A percentile compares a stretch with the other conserved stretches of the same genome.
These are phyloP conservation scores for Drosophila pectinifera DNA, from an alignment of 1,140 invertebrate genomes.

Conservation along the genomic window DNA sequence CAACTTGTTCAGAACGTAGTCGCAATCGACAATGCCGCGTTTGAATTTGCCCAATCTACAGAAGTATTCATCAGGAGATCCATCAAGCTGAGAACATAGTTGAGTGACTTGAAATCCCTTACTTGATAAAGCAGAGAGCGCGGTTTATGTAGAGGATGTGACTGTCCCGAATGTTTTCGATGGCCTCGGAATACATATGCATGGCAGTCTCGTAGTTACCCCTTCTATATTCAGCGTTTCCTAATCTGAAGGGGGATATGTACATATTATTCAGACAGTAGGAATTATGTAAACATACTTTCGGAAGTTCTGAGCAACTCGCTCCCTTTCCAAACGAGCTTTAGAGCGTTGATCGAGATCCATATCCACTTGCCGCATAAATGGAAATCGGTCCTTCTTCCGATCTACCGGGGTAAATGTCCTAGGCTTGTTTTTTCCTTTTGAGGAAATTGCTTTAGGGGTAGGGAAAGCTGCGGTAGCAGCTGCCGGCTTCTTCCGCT, in stretches of 20 bases:
- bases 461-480: background rate
- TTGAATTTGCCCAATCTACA: slow-evolving; percentile 70
- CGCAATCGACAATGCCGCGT: slow-evolving; percentile 80
- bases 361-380: slow-evolving; percentile 90
- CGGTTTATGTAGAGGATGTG: slow-evolving; percentile 91
- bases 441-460: background rate
- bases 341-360: slow-evolving; percentile 89
- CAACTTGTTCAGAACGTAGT: slow-evolving; percentile 82
- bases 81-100: background rate
- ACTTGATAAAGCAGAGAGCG: slow-evolving; percentile 86
- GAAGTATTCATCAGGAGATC: background rate
- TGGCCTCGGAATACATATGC: slow-evolving; percentile 89
- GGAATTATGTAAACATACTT: slow-evolving; percentile 42
- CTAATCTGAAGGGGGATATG: slow-evolving; percentile 46
- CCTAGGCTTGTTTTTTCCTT: slow-evolving; percentile 84
- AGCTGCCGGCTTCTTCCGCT: slow-evolving; percentile 87
- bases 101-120: background rate
- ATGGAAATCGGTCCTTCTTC: slow-evolving; percentile 87
- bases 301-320: slow-evolving; percentile 78
- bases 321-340: slow-evolving; percentile 88
- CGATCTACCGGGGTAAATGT: background rate
- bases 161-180: slow-evolving; percentile 91
- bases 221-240: slow-evolving; percentile 88
- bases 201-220: slow-evolving; percentile 90
- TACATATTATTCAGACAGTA: background rate